A percentile compares a stretch with the other conserved stretches of the same genome.
Conservation (phyloP, 1,140 invertebrate genomes). For the Tetranychus urticae region DNA sequence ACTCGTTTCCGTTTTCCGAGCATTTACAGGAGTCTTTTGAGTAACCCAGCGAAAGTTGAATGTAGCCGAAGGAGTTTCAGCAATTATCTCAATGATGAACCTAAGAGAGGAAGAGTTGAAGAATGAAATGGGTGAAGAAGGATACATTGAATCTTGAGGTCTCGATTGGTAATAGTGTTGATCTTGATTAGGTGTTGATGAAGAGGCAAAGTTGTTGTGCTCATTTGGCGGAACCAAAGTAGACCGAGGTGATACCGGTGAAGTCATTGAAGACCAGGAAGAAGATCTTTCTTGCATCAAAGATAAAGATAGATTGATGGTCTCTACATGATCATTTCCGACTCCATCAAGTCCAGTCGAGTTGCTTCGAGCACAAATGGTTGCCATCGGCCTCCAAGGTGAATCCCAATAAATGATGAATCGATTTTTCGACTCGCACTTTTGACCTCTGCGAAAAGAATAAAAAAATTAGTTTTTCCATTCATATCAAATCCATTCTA, state of each 20-base stretch:
- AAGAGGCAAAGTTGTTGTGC: too few species aligned
- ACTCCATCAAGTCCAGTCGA: not conserved
- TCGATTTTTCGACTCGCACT: conserved; percentile 7
- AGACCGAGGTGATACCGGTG: not conserved
- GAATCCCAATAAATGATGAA: conserved; percentile 12
- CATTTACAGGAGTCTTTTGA: conserved; percentile 29
- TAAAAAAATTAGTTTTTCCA: not conserved
- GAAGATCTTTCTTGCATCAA: not conserved
- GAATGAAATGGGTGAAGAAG: not conserved
- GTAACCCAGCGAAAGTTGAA: conserved; percentile 61
- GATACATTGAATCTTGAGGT: not conserved
- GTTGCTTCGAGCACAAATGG: conserved; percentile 9
- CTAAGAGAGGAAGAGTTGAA: conserved; percentile 19
- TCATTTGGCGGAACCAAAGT: too few species aligned
- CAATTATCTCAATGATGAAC: conserved; percentile 48
- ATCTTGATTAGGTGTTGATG: too few species aligned
- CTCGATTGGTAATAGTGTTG: too few species aligned
- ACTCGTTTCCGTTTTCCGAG: conserved; percentile 16
- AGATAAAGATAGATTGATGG: not conserved
- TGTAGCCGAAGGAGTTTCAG: conserved; percentile 36
- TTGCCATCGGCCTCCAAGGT: conserved; percentile 8
- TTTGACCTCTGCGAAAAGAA: not conserved
- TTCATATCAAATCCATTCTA: too few species aligned
- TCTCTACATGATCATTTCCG: not conserved
- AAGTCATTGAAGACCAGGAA: not conserved